Evolutionary conservation across 2,113 vertebrate species (phyloP).

Genomic region (Malurus cyaneus): DNA sequence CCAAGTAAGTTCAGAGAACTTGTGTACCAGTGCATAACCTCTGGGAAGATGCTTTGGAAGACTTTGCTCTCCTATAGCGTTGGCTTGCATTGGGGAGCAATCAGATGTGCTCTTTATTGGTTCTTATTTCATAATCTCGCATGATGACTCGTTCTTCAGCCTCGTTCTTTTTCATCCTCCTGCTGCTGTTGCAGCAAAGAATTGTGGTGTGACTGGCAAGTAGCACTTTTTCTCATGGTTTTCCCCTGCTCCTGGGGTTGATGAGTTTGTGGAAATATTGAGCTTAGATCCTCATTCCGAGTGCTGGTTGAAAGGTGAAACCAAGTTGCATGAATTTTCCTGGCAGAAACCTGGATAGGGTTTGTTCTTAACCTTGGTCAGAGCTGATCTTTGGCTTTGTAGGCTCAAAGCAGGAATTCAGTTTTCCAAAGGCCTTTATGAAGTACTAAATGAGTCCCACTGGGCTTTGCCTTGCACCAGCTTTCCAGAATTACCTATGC

Average conservation of each 20-base stretch:
- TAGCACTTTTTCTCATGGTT: neutral
- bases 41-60: neutral
- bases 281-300: neutral
- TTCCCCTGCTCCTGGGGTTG: neutral
- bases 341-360: neutral
- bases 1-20: neutral
- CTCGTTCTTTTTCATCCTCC: neutral
- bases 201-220: neutral
- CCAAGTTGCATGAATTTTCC: neutral
- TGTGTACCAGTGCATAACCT: neutral
- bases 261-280: neutral
- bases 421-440: slow-evolving; percentile 6
- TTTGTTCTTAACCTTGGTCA: neutral
- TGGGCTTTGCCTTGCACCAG: neutral
- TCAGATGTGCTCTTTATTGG: neutral
- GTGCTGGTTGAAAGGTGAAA: neutral
- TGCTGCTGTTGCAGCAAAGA: neutral
- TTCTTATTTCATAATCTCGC: neutral
- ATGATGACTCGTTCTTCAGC: neutral
- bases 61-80: neutral
- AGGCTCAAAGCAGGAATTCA: neutral
- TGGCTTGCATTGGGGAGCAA: neutral
- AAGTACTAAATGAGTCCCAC: neutral
- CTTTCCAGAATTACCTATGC: neutral
- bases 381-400: neutral